Evolutionary conservation across 2,797 vertebrate genomes (phyloP).

Genomic region (Chromobotia macracanthus): DNA sequence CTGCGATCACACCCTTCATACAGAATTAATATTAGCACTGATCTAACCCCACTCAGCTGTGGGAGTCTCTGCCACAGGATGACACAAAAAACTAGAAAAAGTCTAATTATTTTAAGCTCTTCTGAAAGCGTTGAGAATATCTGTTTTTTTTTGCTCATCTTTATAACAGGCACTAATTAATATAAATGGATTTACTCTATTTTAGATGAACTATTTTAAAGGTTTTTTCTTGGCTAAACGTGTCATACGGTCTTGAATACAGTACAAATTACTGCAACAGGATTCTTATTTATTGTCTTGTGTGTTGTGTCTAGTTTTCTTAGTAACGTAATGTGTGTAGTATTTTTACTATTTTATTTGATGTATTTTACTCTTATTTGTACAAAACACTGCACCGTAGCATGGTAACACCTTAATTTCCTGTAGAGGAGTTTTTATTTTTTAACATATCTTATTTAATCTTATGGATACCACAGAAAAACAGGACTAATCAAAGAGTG

Average conservation of each 20-base stretch:
- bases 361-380: too few species aligned
- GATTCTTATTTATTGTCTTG: too few species aligned
- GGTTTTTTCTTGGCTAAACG: too few species aligned
- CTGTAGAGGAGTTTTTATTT: background rate
- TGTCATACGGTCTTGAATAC: too few species aligned
- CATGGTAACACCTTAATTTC: too few species aligned
- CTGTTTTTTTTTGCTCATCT: background rate
- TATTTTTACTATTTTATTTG: too few species aligned
- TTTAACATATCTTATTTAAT: background rate
- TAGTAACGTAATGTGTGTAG: too few species aligned
- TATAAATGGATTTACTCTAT: background rate
- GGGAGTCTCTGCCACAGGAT: background rate
- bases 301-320: too few species aligned
- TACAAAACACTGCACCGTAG: too few species aligned
- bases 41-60: slow-evolving; percentile 15
- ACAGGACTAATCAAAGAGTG: background rate
- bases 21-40: slow-evolving; percentile 42
- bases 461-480: background rate
- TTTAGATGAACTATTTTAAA: too few species aligned
- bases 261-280: too few species aligned
- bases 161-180: background rate
- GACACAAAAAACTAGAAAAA: slow-evolving; percentile 3
- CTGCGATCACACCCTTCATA: slow-evolving; percentile 34
- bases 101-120: background rate
- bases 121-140: background rate